Evolutionary conservation across 1,140 invertebrate species (phyloP).

Genomic region (Tetragonula clypearis): DNA sequence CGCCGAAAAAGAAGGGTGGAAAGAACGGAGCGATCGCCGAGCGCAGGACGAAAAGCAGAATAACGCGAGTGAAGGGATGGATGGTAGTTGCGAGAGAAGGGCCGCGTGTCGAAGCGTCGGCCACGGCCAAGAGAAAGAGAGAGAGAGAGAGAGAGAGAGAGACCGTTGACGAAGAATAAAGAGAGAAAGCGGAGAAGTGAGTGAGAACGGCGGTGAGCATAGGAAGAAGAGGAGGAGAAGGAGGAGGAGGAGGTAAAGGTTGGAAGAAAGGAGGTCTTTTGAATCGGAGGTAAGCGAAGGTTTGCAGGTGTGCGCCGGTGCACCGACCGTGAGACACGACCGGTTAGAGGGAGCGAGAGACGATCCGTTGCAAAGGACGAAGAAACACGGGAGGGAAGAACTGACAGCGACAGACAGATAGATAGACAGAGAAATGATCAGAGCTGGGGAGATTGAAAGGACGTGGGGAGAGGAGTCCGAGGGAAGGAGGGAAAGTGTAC

Average conservation of each 20-base stretch:
- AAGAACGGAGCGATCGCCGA: background rate
- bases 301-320: slow-evolving; percentile 60
- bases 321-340: slow-evolving; percentile 45
- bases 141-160: background rate
- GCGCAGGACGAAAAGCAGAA: background rate
- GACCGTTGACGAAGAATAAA: slow-evolving; percentile 4
- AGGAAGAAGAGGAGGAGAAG: slow-evolving; percentile 6
- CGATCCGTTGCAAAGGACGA: slow-evolving; percentile 12
- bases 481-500: slow-evolving; percentile 34
- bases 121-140: background rate
- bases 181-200: background rate
- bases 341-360: slow-evolving; percentile 37
- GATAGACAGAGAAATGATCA: slow-evolving; percentile 10
- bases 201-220: background rate
- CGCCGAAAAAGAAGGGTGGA: slow-evolving; percentile 33
- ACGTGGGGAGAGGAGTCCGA: background rate
- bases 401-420: slow-evolving; percentile 19
- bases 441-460: background rate
- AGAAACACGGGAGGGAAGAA: background rate
- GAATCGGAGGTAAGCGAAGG: slow-evolving; percentile 59
- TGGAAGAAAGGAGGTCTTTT: slow-evolving; percentile 62
- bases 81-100: slow-evolving; percentile 9
- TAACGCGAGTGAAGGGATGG: background rate
- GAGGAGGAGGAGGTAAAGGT: background rate
- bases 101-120: slow-evolving; percentile 33